Percentiles rank a stretch among this genome's conserved stretches.
Conservation (phyloP, 2,888 invertebrate species). For the Leucophenga maculata region DNA sequence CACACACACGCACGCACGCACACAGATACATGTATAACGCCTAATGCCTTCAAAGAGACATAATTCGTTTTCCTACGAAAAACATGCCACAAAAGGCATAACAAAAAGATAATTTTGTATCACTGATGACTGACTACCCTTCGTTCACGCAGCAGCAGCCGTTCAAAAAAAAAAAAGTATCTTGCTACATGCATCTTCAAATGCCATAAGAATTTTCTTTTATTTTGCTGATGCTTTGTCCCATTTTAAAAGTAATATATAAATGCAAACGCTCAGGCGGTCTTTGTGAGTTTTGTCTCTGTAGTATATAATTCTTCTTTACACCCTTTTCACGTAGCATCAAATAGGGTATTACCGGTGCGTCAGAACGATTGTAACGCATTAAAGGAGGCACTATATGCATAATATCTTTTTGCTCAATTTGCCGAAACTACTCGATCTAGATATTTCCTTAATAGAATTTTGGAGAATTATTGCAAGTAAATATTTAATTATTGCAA, state of each 20-base stretch:
- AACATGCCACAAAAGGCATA: conserved; percentile 50
- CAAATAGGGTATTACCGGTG: too few species aligned
- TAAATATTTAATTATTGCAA: too few species aligned
- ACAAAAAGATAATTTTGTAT: conserved; percentile 19
- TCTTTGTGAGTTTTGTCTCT: background rate
- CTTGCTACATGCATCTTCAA: background rate
- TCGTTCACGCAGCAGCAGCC: background rate
- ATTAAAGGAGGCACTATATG: too few species aligned
- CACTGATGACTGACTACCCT: conserved; percentile 1
- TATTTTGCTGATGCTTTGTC: conserved; percentile 7
- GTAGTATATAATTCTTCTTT: too few species aligned
- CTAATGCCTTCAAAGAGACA: conserved; percentile 27
- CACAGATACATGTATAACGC: conserved; percentile 30
- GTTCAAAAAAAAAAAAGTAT: background rate
- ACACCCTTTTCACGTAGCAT: too few species aligned
- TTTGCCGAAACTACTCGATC: too few species aligned
- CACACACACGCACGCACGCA: conserved; percentile 18
- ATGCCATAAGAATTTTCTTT: conserved; percentile 13
- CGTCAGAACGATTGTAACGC: too few species aligned
- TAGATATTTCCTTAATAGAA: too few species aligned
- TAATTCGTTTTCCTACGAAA: conserved; percentile 47
- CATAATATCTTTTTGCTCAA: too few species aligned
- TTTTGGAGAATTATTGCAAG: too few species aligned
- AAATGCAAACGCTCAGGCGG: background rate
- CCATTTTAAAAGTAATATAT: background rate